These are phyloP conservation scores for Linnaemya vulpina DNA, from an alignment of 2,888 invertebrate species.

Conservation along the genomic window DNA sequence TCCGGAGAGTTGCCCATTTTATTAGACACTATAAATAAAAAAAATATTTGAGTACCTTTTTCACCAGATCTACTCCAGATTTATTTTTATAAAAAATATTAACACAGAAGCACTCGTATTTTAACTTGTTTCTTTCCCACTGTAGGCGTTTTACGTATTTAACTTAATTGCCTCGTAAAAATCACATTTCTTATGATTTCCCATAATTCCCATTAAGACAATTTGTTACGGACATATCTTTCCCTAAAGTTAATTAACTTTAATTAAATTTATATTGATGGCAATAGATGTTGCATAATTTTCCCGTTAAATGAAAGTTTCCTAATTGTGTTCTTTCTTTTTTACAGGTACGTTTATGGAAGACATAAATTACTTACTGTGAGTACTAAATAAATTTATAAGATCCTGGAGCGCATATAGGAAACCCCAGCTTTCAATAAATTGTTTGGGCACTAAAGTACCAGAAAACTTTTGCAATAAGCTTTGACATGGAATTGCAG, in stretches of 20 bases:
- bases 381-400: background rate
- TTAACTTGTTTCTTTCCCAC: background rate
- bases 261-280: conserved; percentile 41
- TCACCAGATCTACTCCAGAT: background rate
- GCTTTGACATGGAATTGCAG: too few species aligned
- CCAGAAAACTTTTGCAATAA: too few species aligned
- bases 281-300: background rate
- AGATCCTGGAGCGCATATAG: background rate
- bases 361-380: background rate
- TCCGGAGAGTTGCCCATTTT: background rate
- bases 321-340: background rate
- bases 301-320: too few species aligned
- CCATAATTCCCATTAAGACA: conserved; percentile 43
- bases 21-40: conserved; percentile 1
- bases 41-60: conserved; percentile 13
- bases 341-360: conserved; percentile 7
- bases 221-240: background rate
- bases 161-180: conserved; percentile 33
- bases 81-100: background rate
- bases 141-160: conserved; percentile 9
- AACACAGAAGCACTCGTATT: background rate
- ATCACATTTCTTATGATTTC: conserved; percentile 50
- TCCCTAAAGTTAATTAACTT: conserved; percentile 58
- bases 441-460: too few species aligned
- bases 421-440: background rate